phyloP scores from a whole-genome alignment of 2,797 vertebrate species.

The Naso thynnoides region DNA sequence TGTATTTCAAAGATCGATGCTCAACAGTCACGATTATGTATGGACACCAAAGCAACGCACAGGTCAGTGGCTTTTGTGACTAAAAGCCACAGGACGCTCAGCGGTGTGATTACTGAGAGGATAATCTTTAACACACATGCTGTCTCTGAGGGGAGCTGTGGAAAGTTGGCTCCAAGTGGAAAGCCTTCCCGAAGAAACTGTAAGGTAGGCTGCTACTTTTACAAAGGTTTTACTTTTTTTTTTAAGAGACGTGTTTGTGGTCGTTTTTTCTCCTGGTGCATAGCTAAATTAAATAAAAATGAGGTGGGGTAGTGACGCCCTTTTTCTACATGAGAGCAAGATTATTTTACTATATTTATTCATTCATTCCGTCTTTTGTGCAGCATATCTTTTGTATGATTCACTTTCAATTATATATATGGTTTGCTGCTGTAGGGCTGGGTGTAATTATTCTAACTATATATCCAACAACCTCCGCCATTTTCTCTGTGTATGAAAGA shows the following conservation, averaged over 20 bases:
- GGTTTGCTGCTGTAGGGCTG: slow-evolving; percentile 11
- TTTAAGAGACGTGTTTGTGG: slow-evolving; percentile 43
- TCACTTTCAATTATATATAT: slow-evolving; percentile 16
- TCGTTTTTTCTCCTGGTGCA: slow-evolving; percentile 25
- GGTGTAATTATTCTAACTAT: slow-evolving; percentile 29
- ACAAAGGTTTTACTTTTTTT: slow-evolving; percentile 60
- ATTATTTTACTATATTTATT: background rate
- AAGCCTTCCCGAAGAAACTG: slow-evolving; percentile 67
- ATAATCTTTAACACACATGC: slow-evolving; percentile 82
- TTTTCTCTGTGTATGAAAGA: slow-evolving; percentile 24
- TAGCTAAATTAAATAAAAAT: slow-evolving; percentile 24
- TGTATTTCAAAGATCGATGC: slow-evolving; percentile 20
- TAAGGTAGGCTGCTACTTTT: slow-evolving; percentile 76
- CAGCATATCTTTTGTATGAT: slow-evolving; percentile 8
- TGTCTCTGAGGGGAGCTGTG: slow-evolving; percentile 78
- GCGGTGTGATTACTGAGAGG: slow-evolving; percentile 69
- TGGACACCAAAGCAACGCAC: slow-evolving; percentile 56
- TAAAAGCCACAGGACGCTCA: slow-evolving; percentile 54
- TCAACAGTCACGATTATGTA: slow-evolving; percentile 38
- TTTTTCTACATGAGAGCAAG: background rate
- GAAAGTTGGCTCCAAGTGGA: slow-evolving; percentile 78
- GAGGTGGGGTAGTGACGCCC: background rate
- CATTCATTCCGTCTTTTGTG: slow-evolving; percentile 12
- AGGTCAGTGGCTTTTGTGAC: slow-evolving; percentile 74
- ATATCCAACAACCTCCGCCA: slow-evolving; percentile 30